Evolutionary conservation across 2,797 vertebrate genomes (phyloP).

Genomic region (Malurus splendens): DNA sequence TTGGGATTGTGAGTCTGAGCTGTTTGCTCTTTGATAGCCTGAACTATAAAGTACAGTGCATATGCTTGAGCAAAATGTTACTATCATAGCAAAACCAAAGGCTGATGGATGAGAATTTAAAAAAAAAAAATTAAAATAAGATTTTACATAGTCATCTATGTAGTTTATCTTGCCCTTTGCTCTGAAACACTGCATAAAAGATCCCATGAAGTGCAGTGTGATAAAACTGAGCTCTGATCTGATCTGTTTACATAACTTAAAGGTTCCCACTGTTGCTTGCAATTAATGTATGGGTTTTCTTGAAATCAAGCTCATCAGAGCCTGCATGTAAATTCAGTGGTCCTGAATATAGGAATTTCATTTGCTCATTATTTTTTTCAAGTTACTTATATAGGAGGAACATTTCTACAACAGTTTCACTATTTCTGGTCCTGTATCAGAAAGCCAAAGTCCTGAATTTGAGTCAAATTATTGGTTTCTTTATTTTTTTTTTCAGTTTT

Average conservation of each 20-base stretch:
- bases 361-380: background rate
- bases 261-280: background rate
- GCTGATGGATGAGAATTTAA: background rate
- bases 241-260: background rate
- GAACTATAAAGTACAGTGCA: background rate
- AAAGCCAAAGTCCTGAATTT: background rate
- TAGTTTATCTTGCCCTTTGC: background rate
- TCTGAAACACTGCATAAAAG: background rate
- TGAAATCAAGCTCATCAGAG: background rate
- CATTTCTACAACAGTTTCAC: background rate
- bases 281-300: background rate
- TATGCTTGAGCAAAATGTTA: background rate
- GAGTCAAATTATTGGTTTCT: background rate
- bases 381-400: background rate
- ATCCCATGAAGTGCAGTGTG: background rate
- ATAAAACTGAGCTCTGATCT: background rate
- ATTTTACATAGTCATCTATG: background rate
- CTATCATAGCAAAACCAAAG: background rate
- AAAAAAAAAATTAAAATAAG: background rate
- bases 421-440: background rate
- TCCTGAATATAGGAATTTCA: background rate
- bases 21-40: background rate
- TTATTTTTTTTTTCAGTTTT: background rate
- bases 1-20: background rate
- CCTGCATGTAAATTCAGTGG: background rate